Conservation (phyloP, 2,888 invertebrate genomes). For the Ennomos erosarius region DNA sequence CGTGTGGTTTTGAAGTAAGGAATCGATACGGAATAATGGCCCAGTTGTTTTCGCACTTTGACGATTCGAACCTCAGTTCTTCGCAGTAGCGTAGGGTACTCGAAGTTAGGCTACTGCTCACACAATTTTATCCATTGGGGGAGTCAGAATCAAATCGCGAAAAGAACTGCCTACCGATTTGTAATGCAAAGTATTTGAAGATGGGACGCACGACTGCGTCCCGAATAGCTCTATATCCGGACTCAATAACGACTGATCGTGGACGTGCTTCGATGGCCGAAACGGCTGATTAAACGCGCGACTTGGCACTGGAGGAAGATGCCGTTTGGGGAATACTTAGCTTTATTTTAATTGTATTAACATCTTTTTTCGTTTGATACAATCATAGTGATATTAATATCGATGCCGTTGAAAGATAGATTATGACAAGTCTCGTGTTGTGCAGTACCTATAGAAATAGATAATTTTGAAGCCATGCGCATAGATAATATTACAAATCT, state of each 20-base stretch:
- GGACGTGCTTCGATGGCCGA: constrained; percentile 36
- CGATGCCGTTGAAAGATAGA: too few relatives aligned
- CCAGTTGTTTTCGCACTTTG: too few relatives aligned
- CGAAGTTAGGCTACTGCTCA: constrained; percentile 22
- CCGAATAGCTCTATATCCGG: constrained; percentile 34
- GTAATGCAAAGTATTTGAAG: constrained; percentile 70
- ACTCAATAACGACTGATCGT: constrained; percentile 25
- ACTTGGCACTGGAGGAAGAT: constrained; percentile 18
- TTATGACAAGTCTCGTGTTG: too few relatives aligned
- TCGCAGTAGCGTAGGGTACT: too few relatives aligned
- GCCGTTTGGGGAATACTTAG: constrained; percentile 2
- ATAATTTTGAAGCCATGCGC: too few relatives aligned
- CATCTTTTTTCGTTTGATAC: not conserved
- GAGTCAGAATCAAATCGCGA: constrained; percentile 68
- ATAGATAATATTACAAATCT: too few relatives aligned
- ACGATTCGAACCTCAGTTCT: too few relatives aligned
- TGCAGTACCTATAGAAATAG: too few relatives aligned
- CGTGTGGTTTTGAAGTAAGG: too few relatives aligned
- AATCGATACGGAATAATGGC: too few relatives aligned
- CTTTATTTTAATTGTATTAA: not conserved
- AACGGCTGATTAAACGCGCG: constrained; percentile 35
- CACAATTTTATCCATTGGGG: constrained; percentile 18
- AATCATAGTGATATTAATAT: too few relatives aligned
- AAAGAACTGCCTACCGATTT: constrained; percentile 78
- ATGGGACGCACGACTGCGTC: constrained; percentile 36